A percentile compares a stretch with the other conserved stretches of the same genome.
phyloP scores from a whole-genome alignment of 1,140 invertebrate genomes.

The Macrobrachium rosenbergii region DNA sequence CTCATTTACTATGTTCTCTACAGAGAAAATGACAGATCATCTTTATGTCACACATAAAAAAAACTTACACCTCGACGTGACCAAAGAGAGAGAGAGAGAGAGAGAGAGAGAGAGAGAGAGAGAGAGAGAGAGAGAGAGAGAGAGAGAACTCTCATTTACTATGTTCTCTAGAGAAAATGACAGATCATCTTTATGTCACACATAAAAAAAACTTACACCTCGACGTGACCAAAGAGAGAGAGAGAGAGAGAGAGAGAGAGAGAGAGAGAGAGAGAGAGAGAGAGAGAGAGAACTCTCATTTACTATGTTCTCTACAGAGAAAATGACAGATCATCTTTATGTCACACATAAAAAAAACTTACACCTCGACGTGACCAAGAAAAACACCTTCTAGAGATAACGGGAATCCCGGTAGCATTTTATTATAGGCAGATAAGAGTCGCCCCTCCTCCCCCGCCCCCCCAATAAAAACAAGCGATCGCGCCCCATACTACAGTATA shows the following conservation, averaged over 20 bases:
- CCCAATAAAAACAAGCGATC: too few species aligned
- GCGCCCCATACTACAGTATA: too few species aligned
- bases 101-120: too few species aligned
- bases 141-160: neutral
- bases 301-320: neutral
- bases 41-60: too few species aligned
- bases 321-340: neutral
- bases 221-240: too few species aligned
- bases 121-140: slow-evolving; percentile 27
- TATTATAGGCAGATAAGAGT: too few species aligned
- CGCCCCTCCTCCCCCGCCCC: too few species aligned
- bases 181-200: too few species aligned
- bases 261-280: slow-evolving; percentile 21
- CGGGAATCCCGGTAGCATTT: neutral
- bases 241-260: too few species aligned
- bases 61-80: too few species aligned
- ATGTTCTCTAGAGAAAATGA: neutral
- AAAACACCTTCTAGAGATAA: neutral
- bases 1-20: neutral
- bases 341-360: neutral
- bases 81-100: too few species aligned
- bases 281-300: neutral
- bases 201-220: too few species aligned
- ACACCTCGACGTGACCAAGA: neutral
- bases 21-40: neutral